phyloP scores from a whole-genome alignment of 2,797 vertebrate genomes.

The Selene dorsalis region DNA sequence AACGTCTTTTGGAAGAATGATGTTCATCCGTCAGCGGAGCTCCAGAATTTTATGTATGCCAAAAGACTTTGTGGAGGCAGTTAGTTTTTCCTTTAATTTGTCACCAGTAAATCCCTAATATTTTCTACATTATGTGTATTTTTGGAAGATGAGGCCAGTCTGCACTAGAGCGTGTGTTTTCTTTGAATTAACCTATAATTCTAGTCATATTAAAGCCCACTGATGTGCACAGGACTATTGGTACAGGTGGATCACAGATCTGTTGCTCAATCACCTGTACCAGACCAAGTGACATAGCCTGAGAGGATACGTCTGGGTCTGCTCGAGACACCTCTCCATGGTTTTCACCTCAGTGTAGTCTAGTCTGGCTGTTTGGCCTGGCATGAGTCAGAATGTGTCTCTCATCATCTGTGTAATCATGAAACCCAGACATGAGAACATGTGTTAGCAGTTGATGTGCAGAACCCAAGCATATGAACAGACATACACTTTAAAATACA shows the following conservation, averaged over 20 bases:
- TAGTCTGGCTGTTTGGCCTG: slow-evolving; percentile 40
- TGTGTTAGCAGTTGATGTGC: not conserved
- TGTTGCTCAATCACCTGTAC: not conserved
- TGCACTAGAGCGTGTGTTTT: not conserved
- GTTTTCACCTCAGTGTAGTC: slow-evolving; percentile 27
- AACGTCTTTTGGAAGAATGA: not conserved
- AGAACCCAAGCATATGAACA: not conserved
- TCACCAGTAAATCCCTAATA: not conserved
- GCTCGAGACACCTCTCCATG: slow-evolving; percentile 10
- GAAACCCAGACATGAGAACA: slow-evolving; percentile 22
- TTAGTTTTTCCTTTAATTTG: slow-evolving; percentile 18
- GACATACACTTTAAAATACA: not conserved
- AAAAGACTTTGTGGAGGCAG: not conserved
- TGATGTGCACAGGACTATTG: not conserved
- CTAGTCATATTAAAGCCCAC: not conserved
- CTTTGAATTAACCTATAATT: not conserved
- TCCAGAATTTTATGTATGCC: not conserved
- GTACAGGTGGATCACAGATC: slow-evolving; percentile 2
- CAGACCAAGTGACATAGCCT: slow-evolving; percentile 31
- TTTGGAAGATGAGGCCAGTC: slow-evolving; percentile 6
- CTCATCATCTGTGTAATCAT: slow-evolving; percentile 32
- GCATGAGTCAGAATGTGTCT: slow-evolving; percentile 32
- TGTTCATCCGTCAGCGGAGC: not conserved
- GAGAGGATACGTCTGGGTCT: slow-evolving; percentile 22
- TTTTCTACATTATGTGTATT: slow-evolving; percentile 11